Conservation (phyloP, 2,888 invertebrate genomes). For the Macrophya annulata region DNA sequence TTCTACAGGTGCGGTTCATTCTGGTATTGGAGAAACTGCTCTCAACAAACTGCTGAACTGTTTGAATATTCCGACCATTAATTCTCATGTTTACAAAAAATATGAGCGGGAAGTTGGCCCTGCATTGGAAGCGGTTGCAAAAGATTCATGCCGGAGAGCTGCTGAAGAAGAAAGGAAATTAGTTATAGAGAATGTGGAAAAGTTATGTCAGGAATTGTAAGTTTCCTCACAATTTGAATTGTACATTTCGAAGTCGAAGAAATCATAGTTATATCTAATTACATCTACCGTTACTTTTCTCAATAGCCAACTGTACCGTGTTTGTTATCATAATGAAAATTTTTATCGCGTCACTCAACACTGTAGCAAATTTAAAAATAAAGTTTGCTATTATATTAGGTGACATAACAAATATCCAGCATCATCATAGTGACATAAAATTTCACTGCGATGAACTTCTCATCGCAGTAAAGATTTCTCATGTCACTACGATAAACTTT, state of each 20-base stretch:
- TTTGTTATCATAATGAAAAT: too few species aligned
- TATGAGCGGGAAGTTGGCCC: constrained; percentile 59
- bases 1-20: constrained; percentile 53
- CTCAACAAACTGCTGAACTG: constrained; percentile 59
- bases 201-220: constrained; percentile 60
- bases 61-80: constrained; percentile 56
- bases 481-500: too few species aligned
- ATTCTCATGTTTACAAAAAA: constrained; percentile 48
- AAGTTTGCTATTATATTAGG: too few species aligned
- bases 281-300: neutral
- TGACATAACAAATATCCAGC: too few species aligned
- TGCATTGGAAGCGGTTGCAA: constrained; percentile 56
- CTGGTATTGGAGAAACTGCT: constrained; percentile 57
- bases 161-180: constrained; percentile 56
- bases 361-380: too few species aligned
- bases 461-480: too few species aligned
- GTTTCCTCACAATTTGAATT: constrained; percentile 17
- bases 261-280: neutral
- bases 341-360: too few species aligned
- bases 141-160: constrained; percentile 56
- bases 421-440: too few species aligned
- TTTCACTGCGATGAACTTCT: too few species aligned
- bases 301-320: neutral
- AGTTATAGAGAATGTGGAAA: constrained; percentile 57
- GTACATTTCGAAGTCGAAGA: neutral